phyloP scores from a whole-genome alignment of 2,113 vertebrate genomes.

The Otus sunia region DNA sequence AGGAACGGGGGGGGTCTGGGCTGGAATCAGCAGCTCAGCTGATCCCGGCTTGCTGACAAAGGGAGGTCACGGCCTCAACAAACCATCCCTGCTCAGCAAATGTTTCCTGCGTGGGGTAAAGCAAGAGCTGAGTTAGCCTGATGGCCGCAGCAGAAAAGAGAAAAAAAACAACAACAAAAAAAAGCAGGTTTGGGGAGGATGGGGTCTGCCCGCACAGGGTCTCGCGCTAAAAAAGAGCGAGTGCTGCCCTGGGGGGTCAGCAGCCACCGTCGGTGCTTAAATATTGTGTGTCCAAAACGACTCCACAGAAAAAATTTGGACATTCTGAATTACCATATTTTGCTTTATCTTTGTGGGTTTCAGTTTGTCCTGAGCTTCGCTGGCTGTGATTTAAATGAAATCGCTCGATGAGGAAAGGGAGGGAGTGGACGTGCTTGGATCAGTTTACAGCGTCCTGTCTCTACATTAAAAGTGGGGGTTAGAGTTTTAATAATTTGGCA shows the following conservation, averaged over 20 bases:
- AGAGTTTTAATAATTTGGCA: neutral
- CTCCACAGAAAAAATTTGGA: neutral
- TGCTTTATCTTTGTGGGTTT: fast-evolving
- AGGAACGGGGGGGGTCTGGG: neutral
- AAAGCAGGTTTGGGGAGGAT: neutral
- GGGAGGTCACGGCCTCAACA: neutral
- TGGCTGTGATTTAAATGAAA: neutral
- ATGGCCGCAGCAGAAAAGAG: neutral
- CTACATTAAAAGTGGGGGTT: fast-evolving
- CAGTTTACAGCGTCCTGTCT: fast-evolving
- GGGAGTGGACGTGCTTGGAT: neutral
- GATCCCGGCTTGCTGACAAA: neutral
- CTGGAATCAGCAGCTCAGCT: neutral
- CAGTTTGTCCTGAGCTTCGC: neutral
- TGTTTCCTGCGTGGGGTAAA: neutral
- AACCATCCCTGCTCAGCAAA: neutral
- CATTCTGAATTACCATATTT: neutral
- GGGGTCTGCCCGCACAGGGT: fast-evolving
- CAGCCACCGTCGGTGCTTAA: neutral
- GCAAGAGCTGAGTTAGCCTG: neutral
- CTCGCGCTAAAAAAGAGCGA: fast-evolving
- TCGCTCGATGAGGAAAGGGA: fast-evolving
- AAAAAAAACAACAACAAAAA: no score
- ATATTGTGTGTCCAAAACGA: neutral
- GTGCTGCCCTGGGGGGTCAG: neutral